These are phyloP conservation scores for Darevskia mixta DNA, from an alignment of 2,797 vertebrate species.

Conservation along the genomic window DNA sequence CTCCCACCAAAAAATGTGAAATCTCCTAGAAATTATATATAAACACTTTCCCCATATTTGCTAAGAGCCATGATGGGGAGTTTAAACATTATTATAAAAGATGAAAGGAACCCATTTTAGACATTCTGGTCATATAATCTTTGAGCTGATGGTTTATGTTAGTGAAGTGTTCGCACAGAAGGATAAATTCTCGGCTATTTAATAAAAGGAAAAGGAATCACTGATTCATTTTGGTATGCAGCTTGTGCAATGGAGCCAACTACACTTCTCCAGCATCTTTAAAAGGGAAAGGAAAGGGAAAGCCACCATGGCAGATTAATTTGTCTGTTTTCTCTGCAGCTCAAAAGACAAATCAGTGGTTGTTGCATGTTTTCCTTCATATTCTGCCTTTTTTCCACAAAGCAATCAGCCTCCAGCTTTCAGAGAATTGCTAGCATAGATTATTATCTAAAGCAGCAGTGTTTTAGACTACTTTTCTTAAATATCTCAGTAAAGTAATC, in stretches of 20 bases:
- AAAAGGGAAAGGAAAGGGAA: conserved; percentile 11
- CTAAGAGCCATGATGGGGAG: conserved; percentile 21
- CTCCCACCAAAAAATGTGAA: conserved; percentile 35
- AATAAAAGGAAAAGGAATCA: conserved; percentile 27
- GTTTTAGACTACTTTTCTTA: conserved; percentile 15
- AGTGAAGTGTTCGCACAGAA: conserved; percentile 47
- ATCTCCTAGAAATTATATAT: conserved; percentile 34
- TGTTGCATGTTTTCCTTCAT: conserved; percentile 33
- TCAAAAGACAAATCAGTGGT: background rate
- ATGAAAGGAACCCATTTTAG: conserved; percentile 41
- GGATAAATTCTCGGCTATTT: conserved; percentile 42
- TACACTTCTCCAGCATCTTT: background rate
- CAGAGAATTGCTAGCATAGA: conserved; percentile 5
- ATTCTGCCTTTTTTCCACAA: conserved; percentile 19
- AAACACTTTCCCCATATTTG: conserved; percentile 22
- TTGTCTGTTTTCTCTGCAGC: conserved; percentile 18
- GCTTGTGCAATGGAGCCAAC: conserved; percentile 20
- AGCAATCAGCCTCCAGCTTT: background rate
- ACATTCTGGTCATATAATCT: conserved; percentile 36
- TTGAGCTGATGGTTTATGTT: conserved; percentile 41
- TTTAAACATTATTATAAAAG: conserved; percentile 39
- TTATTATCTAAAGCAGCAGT: conserved; percentile 10
- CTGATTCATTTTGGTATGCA: background rate
- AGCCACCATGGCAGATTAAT: conserved; percentile 14
- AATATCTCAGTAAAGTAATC: conserved; percentile 5